Evolutionary conservation across 1,140 invertebrate species (phyloP).

Genomic region (Heliconius eleuchia): DNA sequence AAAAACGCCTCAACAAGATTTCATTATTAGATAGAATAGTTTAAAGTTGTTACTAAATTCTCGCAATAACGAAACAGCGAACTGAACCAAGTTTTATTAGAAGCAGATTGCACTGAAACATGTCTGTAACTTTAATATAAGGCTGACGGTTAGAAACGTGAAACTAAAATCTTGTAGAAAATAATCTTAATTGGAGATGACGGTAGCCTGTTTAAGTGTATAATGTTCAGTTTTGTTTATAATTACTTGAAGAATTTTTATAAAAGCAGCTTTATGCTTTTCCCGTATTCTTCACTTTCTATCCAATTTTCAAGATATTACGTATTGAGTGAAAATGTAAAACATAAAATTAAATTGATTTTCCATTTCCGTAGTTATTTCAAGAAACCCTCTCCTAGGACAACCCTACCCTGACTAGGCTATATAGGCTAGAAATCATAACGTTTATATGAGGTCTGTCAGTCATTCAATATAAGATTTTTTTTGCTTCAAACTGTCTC

Average conservation of each 20-base stretch:
- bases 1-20: conserved; percentile 9
- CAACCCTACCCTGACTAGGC: too few relatives aligned
- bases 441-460: too few relatives aligned
- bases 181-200: conserved; percentile 28
- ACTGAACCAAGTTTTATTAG: conserved; percentile 30
- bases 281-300: too few relatives aligned
- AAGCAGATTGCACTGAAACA: conserved; percentile 27
- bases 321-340: too few relatives aligned
- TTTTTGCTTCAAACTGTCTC: too few relatives aligned
- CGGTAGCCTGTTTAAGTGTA: background rate
- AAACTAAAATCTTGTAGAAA: conserved; percentile 18
- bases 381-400: too few relatives aligned
- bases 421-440: too few relatives aligned
- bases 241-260: background rate
- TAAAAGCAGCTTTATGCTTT: too few relatives aligned
- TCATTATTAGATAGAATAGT: conserved; percentile 20
- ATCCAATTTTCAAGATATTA: too few relatives aligned
- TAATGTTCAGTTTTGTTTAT: background rate
- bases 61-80: conserved; percentile 22
- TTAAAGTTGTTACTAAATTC: conserved; percentile 28
- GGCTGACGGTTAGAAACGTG: conserved; percentile 20
- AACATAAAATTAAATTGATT: too few relatives aligned
- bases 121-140: conserved; percentile 29
- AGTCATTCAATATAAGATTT: too few relatives aligned
- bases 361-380: too few relatives aligned